Conservation (phyloP, 2,888 invertebrate genomes). For the Caenorhabditis plicata region DNA sequence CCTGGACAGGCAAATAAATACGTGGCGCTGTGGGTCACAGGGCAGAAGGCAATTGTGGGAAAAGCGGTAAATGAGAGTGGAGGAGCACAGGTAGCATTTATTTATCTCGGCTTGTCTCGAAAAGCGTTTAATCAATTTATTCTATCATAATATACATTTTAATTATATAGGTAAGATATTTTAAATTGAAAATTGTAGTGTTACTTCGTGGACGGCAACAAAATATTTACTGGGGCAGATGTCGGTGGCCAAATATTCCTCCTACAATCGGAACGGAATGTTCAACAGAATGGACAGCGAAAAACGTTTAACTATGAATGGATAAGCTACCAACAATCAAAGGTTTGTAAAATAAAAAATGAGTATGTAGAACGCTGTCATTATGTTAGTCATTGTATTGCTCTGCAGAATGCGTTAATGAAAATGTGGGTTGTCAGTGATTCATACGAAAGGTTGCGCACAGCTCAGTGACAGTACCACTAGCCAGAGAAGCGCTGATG, state of each 20-base stretch:
- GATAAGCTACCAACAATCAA: constrained; percentile 19
- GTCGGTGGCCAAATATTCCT: constrained; percentile 33
- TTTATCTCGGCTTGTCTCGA: background rate
- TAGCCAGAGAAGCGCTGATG: too few species aligned
- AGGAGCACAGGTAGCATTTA: constrained; percentile 30
- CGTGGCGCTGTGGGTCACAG: constrained; percentile 39
- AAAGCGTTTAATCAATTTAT: background rate
- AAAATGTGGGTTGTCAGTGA: too few species aligned
- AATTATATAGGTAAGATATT: background rate
- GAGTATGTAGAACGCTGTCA: constrained; percentile 32
- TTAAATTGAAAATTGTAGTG: constrained; percentile 15
- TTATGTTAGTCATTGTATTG: too few species aligned
- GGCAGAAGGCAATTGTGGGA: constrained; percentile 38
- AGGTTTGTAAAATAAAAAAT: constrained; percentile 4
- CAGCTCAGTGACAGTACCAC: too few species aligned
- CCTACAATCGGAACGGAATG: constrained; percentile 13
- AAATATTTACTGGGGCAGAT: constrained; percentile 23
- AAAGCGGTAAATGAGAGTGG: constrained; percentile 40
- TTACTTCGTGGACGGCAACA: constrained; percentile 23
- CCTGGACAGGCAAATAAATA: constrained; percentile 37
- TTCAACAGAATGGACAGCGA: too few species aligned
- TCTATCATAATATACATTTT: background rate
- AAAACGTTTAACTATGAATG: constrained; percentile 37
- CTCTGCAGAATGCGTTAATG: too few species aligned
- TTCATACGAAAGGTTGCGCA: too few species aligned